Evolutionary conservation across 2,797 vertebrate genomes (phyloP).

Genomic region (Argyrosomus regius): DNA sequence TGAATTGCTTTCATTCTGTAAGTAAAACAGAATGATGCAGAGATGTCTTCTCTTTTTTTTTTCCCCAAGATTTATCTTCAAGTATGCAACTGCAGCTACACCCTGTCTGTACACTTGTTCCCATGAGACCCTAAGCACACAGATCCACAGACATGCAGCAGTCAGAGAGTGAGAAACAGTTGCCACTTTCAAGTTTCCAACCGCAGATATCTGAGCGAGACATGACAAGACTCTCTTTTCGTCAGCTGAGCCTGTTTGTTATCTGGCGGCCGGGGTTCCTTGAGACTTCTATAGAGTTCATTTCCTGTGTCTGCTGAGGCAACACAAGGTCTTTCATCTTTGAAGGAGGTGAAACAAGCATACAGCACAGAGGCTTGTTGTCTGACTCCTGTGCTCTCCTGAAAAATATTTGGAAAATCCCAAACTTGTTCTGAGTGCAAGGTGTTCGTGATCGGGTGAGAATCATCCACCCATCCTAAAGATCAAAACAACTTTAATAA

Average conservation of each 20-base stretch:
- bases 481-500: neutral
- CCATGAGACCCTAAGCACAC: constrained; percentile 67
- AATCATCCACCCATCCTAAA: neutral
- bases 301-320: constrained; percentile 78
- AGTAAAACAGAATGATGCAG: constrained; percentile 64
- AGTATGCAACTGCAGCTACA: constrained; percentile 57
- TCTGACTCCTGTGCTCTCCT: constrained; percentile 38
- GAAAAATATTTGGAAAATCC: constrained; percentile 47
- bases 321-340: constrained; percentile 75
- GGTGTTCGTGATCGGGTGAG: constrained; percentile 16
- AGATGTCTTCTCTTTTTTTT: constrained; percentile 16
- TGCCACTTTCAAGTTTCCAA: constrained; percentile 77
- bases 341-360: constrained; percentile 69
- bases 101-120: constrained; percentile 51
- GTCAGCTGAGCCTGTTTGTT: constrained; percentile 76
- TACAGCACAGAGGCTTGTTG: constrained; percentile 36
- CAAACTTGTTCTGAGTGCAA: constrained; percentile 10
- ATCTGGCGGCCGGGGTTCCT: constrained; percentile 69
- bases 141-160: constrained; percentile 49
- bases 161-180: constrained; percentile 69
- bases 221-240: constrained; percentile 73
- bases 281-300: constrained; percentile 74
- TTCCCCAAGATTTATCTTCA: constrained; percentile 55
- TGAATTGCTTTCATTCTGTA: constrained; percentile 66
- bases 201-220: constrained; percentile 74